phyloP scores from a whole-genome alignment of 2,888 invertebrate genomes.

The Hirtodrosophila histrioides region DNA sequence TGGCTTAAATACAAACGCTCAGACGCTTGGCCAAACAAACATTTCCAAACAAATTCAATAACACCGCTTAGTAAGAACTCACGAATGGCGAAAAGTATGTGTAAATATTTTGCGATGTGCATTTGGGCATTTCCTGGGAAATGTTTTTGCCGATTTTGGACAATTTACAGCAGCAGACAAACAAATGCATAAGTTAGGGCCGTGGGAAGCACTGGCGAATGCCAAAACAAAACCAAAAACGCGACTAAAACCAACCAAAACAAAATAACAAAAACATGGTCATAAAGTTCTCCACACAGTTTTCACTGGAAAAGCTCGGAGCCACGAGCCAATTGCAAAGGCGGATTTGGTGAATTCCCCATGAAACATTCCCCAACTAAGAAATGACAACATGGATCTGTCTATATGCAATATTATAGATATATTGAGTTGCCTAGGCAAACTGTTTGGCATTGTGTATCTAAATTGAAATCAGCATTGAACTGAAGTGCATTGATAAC shows the following conservation, averaged over 20 bases:
- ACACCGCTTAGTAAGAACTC: slow-evolving; percentile 16
- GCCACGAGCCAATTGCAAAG: slow-evolving; percentile 25
- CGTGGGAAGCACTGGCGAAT: slow-evolving; percentile 46
- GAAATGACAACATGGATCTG: slow-evolving; percentile 8
- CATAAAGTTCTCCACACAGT: slow-evolving; percentile 43
- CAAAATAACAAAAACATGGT: slow-evolving; percentile 47
- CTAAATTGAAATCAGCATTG: slow-evolving; percentile 76
- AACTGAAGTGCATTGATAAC: slow-evolving; percentile 73
- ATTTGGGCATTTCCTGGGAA: slow-evolving; percentile 54
- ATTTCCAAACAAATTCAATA: slow-evolving; percentile 15
- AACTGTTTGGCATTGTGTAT: slow-evolving; percentile 45
- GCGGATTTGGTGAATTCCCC: slow-evolving; percentile 24
- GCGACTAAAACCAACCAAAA: slow-evolving; percentile 29
- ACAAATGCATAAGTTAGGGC: slow-evolving; percentile 17
- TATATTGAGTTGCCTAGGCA: slow-evolving; percentile 43
- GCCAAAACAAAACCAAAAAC: slow-evolving; percentile 55
- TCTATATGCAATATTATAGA: not conserved
- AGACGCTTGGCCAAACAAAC: slow-evolving; percentile 25
- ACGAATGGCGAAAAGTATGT: slow-evolving; percentile 46
- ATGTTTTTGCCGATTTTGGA: slow-evolving; percentile 55
- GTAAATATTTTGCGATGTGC: slow-evolving; percentile 69
- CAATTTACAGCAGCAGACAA: slow-evolving; percentile 19
- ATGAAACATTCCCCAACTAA: slow-evolving; percentile 3
- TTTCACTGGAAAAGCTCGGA: slow-evolving; percentile 51
- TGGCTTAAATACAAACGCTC: slow-evolving; percentile 39